phyloP scores from a whole-genome alignment of 2,113 vertebrate genomes.

The Paramisgurnus dabryanus region DNA sequence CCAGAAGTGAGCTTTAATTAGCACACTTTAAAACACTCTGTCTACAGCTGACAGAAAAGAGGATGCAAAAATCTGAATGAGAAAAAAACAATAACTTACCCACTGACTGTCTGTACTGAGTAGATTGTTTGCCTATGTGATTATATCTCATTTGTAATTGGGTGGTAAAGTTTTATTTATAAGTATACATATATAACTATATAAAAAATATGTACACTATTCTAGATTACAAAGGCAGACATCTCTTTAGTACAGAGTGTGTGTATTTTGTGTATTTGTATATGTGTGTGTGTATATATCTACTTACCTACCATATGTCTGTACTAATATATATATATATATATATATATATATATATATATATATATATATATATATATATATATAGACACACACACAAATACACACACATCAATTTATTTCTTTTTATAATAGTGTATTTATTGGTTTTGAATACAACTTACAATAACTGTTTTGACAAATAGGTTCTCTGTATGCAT shows the following conservation, averaged over 20 bases:
- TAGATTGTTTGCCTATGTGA: slow-evolving; percentile 1
- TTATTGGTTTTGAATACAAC: not conserved
- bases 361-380: not conserved
- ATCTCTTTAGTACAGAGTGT: too few species aligned
- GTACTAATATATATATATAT: too few species aligned
- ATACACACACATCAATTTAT: not conserved
- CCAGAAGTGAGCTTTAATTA: slow-evolving; percentile 55
- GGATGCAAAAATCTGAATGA: slow-evolving; percentile 37
- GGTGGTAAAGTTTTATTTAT: too few species aligned
- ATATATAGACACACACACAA: not conserved
- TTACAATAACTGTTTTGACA: not conserved
- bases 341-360: not conserved
- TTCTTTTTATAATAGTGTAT: not conserved
- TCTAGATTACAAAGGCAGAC: too few species aligned
- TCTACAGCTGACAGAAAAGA: slow-evolving; percentile 49
- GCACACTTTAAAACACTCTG: slow-evolving; percentile 52
- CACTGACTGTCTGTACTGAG: not conserved
- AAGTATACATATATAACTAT: too few species aligned
- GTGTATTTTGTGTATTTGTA: too few species aligned
- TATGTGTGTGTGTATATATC: too few species aligned
- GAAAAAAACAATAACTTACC: slow-evolving; percentile 16
- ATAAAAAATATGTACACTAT: too few species aligned
- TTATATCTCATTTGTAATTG: not conserved
- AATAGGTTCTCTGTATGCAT: not conserved
- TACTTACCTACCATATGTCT: too few species aligned